phyloP scores from a whole-genome alignment of 2,113 vertebrate species.

The Syngnathoides biaculeatus region DNA sequence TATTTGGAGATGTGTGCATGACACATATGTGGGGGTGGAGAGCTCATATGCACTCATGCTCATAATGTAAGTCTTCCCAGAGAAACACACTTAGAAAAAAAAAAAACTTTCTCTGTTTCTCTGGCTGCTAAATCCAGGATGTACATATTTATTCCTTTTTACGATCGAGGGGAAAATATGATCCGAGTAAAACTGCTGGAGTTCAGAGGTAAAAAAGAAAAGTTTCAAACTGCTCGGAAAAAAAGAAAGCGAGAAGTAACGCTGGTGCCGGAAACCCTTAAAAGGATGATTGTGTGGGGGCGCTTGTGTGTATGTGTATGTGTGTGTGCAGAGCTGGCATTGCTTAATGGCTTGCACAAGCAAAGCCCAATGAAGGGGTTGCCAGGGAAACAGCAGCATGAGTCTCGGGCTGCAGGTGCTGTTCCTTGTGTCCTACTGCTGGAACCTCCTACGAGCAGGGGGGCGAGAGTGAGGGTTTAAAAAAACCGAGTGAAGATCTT shows the following conservation, averaged over 20 bases:
- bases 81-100: constrained; percentile 44
- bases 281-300: constrained; percentile 48
- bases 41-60: constrained; percentile 9
- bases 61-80: constrained; percentile 24
- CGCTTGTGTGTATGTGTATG: constrained; percentile 21
- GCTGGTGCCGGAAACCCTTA: constrained; percentile 47
- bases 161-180: constrained; percentile 38
- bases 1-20: constrained; percentile 27
- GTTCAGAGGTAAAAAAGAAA: constrained; percentile 7
- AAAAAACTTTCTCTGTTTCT: constrained; percentile 40
- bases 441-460: constrained; percentile 53
- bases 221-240: constrained; percentile 22
- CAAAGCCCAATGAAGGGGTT: constrained; percentile 65
- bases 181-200: constrained; percentile 20
- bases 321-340: constrained; percentile 49
- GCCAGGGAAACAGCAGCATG: constrained; percentile 73
- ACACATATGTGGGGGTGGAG: constrained; percentile 33
- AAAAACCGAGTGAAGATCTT: not conserved
- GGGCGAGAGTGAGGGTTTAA: constrained; percentile 10
- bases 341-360: constrained; percentile 68
- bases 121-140: constrained; percentile 15
- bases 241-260: constrained; percentile 9
- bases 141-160: constrained; percentile 23
- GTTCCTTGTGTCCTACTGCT: constrained; percentile 64
- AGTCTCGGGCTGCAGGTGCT: constrained; percentile 71